A percentile compares a stretch with the other conserved stretches of the same genome.
These are phyloP conservation scores for Catagonus wagneri DNA, from an alignment of 2,113 vertebrate species.

Conservation along the genomic window DNA sequence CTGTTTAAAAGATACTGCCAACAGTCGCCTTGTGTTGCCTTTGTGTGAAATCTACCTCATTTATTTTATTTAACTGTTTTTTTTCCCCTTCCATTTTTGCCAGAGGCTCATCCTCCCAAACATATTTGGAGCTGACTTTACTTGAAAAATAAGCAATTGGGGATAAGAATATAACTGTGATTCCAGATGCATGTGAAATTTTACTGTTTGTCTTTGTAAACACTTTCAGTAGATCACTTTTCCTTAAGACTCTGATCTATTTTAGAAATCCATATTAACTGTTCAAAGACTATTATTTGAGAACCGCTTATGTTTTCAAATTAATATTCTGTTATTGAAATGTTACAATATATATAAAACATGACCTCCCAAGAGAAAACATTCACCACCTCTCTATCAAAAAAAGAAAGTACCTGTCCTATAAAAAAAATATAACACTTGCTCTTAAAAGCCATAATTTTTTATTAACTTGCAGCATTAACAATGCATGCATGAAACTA, in stretches of 20 bases:
- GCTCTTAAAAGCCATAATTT: not conserved
- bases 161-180: not conserved
- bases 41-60: conserved; percentile 66
- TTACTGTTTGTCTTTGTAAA: conserved; percentile 38
- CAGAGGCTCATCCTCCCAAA: not conserved
- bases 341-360: not conserved
- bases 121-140: conserved; percentile 20
- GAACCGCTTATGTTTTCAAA: not conserved
- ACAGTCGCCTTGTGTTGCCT: conserved; percentile 17
- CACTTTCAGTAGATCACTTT: not conserved
- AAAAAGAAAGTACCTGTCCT: not conserved
- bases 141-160: conserved; percentile 63
- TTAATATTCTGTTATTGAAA: not conserved
- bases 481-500: not conserved
- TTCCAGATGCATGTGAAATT: not conserved
- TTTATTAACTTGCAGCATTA: not conserved
- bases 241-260: not conserved
- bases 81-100: conserved; percentile 57
- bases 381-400: not conserved
- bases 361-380: conserved; percentile 49
- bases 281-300: not conserved
- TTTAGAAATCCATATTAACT: not conserved
- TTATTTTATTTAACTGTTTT: conserved; percentile 38
- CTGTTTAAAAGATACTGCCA: conserved; percentile 69
- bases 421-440: not conserved